A percentile compares a stretch with the other conserved stretches of the same genome.
These are phyloP conservation scores for Cuculus canorus DNA, from an alignment of 2,797 vertebrate species.

Conservation along the genomic window DNA sequence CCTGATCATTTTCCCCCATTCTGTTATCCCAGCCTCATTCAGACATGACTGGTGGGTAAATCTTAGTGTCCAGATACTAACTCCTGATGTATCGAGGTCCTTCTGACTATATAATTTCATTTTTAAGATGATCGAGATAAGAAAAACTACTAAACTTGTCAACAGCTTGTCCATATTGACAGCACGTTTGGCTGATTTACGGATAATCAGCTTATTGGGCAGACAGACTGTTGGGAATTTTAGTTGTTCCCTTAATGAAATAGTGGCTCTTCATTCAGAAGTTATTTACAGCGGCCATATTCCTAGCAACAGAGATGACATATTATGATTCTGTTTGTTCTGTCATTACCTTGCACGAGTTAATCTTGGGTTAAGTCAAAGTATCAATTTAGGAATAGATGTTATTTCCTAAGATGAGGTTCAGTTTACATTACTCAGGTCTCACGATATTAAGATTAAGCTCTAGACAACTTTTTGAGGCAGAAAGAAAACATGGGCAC, in stretches of 20 bases:
- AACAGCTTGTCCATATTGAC: not conserved
- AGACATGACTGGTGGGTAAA: not conserved
- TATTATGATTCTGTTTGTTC: not conserved
- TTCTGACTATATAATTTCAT: conserved; percentile 36
- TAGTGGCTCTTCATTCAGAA: conserved; percentile 17
- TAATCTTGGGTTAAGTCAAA: not conserved
- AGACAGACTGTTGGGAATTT: conserved; percentile 49
- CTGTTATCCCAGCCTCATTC: not conserved
- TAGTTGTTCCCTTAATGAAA: conserved; percentile 59
- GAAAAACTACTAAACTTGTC: conserved; percentile 57
- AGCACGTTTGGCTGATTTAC: conserved; percentile 45
- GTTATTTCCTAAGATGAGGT: not conserved
- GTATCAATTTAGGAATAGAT: not conserved
- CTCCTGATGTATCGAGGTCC: not conserved
- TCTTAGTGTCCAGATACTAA: not conserved
- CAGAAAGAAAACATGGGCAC: not conserved
- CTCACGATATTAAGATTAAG: not conserved
- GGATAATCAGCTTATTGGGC: conserved; percentile 20
- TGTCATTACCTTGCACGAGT: not conserved
- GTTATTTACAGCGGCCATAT: conserved; percentile 1
- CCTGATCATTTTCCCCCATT: not conserved
- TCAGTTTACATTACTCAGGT: not conserved
- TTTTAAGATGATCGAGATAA: conserved; percentile 39
- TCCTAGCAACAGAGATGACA: not conserved
- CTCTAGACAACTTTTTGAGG: not conserved